Conservation (phyloP, 2,113 vertebrate species). For the Callospermophilus lateralis region DNA sequence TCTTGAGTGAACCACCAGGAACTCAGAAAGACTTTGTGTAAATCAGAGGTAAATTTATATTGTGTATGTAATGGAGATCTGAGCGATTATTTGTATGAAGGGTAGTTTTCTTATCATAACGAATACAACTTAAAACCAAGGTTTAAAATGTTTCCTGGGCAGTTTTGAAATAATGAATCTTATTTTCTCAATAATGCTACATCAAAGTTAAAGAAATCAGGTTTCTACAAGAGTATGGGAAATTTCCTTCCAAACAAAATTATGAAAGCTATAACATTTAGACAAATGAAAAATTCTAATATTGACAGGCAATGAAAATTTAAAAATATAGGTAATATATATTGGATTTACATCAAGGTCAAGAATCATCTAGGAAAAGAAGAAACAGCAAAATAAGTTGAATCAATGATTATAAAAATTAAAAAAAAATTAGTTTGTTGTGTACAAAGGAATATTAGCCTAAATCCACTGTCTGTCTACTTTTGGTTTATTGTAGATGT, state of each 20-base stretch:
- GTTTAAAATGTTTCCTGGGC: background rate
- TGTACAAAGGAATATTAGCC: background rate
- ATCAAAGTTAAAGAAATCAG: background rate
- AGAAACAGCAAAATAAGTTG: slow-evolving; percentile 43
- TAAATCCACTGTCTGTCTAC: background rate
- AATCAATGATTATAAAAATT: background rate
- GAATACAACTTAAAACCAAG: background rate
- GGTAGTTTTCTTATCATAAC: background rate
- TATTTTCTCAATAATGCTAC: background rate
- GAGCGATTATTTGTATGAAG: background rate
- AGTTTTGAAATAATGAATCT: background rate
- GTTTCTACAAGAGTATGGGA: background rate
- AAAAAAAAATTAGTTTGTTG: background rate
- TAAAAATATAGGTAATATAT: background rate
- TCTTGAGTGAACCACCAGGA: slow-evolving; percentile 5
- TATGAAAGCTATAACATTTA: slow-evolving; percentile 25
- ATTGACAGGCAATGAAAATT: background rate
- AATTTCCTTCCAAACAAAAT: background rate
- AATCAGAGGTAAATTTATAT: background rate
- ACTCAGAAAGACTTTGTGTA: background rate
- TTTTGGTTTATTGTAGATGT: background rate
- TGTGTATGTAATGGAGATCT: background rate
- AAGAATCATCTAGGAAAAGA: slow-evolving; percentile 5
- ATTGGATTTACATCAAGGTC: background rate
- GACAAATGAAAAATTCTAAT: background rate